phyloP scores from a whole-genome alignment of 2,113 vertebrate species.

The Clarias gariepinus region DNA sequence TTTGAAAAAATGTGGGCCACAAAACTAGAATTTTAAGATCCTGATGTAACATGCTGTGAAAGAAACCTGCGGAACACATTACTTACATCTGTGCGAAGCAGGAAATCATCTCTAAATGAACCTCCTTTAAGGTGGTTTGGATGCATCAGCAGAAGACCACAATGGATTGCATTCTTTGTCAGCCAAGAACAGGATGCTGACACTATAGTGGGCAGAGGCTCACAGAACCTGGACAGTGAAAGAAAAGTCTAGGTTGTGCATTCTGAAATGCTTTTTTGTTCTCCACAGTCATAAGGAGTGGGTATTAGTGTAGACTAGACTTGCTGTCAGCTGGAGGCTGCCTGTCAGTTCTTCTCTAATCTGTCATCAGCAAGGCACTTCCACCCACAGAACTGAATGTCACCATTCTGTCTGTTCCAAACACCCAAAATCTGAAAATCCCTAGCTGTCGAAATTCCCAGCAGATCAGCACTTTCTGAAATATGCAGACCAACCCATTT shows the following conservation, averaged over 20 bases:
- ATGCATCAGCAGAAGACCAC: not conserved
- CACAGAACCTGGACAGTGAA: not conserved
- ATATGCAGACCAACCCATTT: not conserved
- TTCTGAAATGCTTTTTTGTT: not conserved
- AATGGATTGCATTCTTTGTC: not conserved
- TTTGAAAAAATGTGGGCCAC: not conserved
- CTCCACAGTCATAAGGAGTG: not conserved
- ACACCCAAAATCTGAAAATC: not conserved
- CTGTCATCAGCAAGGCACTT: not conserved
- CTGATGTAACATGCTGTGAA: not conserved
- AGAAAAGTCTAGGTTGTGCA: not conserved
- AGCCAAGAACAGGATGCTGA: not conserved
- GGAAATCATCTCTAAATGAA: not conserved
- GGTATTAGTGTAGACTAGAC: not conserved
- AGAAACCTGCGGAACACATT: not conserved
- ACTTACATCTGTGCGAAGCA: not conserved
- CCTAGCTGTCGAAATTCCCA: not conserved
- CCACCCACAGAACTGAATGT: not conserved
- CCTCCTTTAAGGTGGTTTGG: not conserved
- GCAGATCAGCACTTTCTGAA: not conserved
- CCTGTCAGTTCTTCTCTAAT: not conserved
- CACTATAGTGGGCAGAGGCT: not conserved
- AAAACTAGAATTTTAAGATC: not conserved
- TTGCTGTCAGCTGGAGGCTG: not conserved
- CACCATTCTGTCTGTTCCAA: not conserved